Percentiles rank a stretch among this genome's conserved stretches.
phyloP scores from a whole-genome alignment of 2,888 invertebrate species.

The Tethea ocularis region DNA sequence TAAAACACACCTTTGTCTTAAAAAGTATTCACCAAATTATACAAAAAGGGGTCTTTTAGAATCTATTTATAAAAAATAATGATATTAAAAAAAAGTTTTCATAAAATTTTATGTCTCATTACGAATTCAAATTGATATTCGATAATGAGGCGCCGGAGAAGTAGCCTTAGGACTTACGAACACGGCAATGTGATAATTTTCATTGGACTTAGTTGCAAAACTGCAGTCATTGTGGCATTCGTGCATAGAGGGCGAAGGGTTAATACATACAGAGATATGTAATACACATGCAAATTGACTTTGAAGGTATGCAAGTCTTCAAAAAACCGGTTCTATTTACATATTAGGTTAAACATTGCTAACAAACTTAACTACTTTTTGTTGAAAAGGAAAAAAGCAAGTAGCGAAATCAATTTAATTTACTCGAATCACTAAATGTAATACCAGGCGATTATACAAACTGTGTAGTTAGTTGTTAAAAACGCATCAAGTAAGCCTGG shows the following conservation, averaged over 20 bases:
- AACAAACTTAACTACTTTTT: background rate
- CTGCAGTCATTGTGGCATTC: slow-evolving; percentile 17
- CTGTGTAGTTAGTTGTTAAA: slow-evolving; percentile 57
- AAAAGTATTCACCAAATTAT: background rate
- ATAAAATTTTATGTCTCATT: background rate
- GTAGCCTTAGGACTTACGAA: slow-evolving; percentile 12
- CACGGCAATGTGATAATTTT: slow-evolving; percentile 25
- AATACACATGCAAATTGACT: slow-evolving; percentile 30
- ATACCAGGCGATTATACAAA: slow-evolving; percentile 48
- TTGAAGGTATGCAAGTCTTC: slow-evolving; percentile 15
- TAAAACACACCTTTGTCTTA: slow-evolving; percentile 22
- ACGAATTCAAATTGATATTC: slow-evolving; percentile 3
- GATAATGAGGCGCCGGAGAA: slow-evolving; percentile 1
- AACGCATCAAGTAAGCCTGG: slow-evolving; percentile 52
- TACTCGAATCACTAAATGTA: slow-evolving; percentile 22
- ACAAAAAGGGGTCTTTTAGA: background rate
- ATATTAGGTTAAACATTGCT: slow-evolving; percentile 6
- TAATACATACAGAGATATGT: slow-evolving; percentile 38
- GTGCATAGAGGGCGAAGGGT: slow-evolving; percentile 31
- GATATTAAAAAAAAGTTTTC: background rate
- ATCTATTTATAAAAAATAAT: background rate
- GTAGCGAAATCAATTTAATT: slow-evolving; percentile 23
- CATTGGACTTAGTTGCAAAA: slow-evolving; percentile 34
- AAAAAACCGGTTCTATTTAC: slow-evolving; percentile 14
- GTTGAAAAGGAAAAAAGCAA: background rate